Evolutionary conservation across 2,888 invertebrate species (phyloP), one percentile per base, ranked within the genome.

Genomic region (Drosophila peninsularis): DNA sequence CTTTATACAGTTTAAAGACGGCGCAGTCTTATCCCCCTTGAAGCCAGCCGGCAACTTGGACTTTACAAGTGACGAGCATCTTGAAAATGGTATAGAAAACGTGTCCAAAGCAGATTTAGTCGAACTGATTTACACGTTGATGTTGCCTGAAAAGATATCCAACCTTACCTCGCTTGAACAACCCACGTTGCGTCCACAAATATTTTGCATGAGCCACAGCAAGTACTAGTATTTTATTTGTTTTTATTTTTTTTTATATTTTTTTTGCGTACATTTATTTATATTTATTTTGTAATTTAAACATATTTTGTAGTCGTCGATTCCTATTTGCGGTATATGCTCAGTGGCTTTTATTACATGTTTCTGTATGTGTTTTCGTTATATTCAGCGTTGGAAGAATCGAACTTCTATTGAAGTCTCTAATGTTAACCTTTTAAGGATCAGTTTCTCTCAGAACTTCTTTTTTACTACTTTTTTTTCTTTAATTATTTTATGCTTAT

Each of bases 1-100:
- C 45, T 94, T 94, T 87, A 94, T 94, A 72, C 94, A 94, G 86
- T 94, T 94, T 77, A 94, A 94, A 80, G 93, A 93, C 84, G 90
- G 91, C 45, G 90, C 92, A 39, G 88, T 90, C 30, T 70, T 92
- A 41, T 86, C 91, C 66, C 90, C 92, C 57, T 62, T 92, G 60
- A 92, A 92, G 79, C 91, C 92, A 49, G 83, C 91, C 36, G 90
- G 91, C 70, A 92, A 92, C 80, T 84, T 93, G 79, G 94, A 94
- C 88, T 94, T 94, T 78, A 94, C 94, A 61, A 93, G 93, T 76
- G 94, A 94, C 88, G 91, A 92, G 70, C 92, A 92, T 85, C 88
- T 92, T 81, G 91, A 92, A 90, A 91, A 93, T 89, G 92, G 92
- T 92, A 91, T 76, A 80, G 71, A 85, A 75, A 86, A 88, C 71